Percentiles rank a stretch among this genome's conserved stretches.
phyloP scores from a whole-genome alignment of 2,888 invertebrate species.

The Dysmachus trigonus region DNA sequence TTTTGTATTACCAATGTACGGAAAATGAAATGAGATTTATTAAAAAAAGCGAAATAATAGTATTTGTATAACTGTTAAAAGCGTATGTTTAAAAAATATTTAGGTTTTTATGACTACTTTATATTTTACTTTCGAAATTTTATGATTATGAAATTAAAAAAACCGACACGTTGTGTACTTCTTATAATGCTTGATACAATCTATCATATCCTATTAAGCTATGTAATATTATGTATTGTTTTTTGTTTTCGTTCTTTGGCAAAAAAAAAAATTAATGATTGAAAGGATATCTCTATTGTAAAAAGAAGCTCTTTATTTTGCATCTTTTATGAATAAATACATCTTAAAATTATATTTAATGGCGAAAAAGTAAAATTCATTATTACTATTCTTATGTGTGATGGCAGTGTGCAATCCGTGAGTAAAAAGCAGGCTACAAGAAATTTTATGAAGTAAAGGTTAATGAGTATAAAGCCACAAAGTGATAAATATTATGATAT shows the following conservation, averaged over 20 bases:
- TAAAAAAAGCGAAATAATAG: slow-evolving; percentile 3
- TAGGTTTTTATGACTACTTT: not conserved
- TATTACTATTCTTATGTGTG: not conserved
- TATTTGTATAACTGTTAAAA: slow-evolving; percentile 12
- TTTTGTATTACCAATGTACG: slow-evolving; percentile 1
- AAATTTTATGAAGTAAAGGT: not conserved
- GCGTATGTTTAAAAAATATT: not conserved
- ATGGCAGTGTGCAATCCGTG: slow-evolving; percentile 29
- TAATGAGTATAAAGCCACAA: not conserved
- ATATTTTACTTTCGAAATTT: not conserved
- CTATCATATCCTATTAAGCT: slow-evolving; percentile 14
- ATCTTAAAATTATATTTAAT: not conserved
- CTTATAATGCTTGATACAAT: not conserved
- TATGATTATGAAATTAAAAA: not conserved
- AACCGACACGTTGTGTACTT: not conserved
- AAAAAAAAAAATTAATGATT: not conserved
- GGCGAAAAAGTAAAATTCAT: not conserved
- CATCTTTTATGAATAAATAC: not conserved
- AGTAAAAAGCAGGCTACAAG: not conserved
- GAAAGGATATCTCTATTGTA: slow-evolving; percentile 21
- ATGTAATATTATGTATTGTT: slow-evolving; percentile 33
- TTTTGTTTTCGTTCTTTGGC: not conserved
- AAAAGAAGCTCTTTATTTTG: slow-evolving; percentile 13
- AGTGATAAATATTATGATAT: not conserved
- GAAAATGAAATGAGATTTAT: not conserved